Percentiles rank a stretch among this genome's conserved stretches.
Conservation (phyloP, 2,797 vertebrate genomes). For the Lemur catta region DNA sequence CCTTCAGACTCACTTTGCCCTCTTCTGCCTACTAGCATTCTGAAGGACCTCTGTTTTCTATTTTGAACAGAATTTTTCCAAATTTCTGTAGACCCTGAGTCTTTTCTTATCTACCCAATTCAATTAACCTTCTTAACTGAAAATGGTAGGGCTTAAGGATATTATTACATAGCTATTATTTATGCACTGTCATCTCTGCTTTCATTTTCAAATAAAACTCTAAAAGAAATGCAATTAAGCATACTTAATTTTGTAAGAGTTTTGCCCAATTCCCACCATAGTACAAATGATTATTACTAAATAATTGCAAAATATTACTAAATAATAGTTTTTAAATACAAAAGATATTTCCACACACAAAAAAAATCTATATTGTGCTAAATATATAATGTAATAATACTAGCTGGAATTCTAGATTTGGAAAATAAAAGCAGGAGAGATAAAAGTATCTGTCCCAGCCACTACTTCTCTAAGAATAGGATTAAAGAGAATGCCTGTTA, state of each 20-base stretch:
- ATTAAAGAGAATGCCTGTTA: neutral
- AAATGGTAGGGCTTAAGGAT: neutral
- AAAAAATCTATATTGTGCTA: neutral
- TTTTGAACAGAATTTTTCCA: conserved; percentile 3
- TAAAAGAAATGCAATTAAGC: conserved; percentile 8
- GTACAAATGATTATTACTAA: neutral
- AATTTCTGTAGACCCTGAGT: neutral
- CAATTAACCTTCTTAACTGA: neutral
- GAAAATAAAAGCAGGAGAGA: neutral
- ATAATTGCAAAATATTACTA: too few relatives aligned
- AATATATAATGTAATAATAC: neutral
- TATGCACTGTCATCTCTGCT: neutral
- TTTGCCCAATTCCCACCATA: neutral
- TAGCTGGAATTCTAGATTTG: conserved; percentile 11
- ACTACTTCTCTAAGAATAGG: neutral
- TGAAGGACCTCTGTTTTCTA: neutral
- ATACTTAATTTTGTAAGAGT: conserved; percentile 22
- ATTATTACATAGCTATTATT: neutral
- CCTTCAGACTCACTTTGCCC: neutral
- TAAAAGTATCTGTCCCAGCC: neutral
- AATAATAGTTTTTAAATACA: neutral
- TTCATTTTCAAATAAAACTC: conserved; percentile 20
- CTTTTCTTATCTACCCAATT: neutral
- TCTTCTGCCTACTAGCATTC: neutral
- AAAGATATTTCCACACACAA: neutral